Percentiles rank a stretch among this genome's conserved stretches.
Conservation (phyloP, 1,140 invertebrate species). For the Plectrocnemia conspersa region DNA sequence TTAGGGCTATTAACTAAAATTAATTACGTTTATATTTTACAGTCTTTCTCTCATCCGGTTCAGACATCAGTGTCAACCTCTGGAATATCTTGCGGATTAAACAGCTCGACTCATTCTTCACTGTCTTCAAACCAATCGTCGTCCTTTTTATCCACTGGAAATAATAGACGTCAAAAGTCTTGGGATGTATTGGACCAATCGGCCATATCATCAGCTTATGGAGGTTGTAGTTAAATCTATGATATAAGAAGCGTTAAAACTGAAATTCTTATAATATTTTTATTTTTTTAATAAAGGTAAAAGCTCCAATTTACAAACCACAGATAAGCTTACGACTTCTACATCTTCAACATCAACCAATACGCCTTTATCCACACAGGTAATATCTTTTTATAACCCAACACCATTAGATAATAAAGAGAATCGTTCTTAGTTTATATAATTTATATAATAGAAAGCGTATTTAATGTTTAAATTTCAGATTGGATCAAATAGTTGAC, state of each 20-base stretch:
- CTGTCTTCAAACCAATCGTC: conserved; percentile 25
- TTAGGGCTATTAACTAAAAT: neutral
- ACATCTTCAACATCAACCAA: no score
- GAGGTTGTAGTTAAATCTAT: conserved; percentile 32
- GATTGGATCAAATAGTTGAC: no score
- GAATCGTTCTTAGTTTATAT: no score
- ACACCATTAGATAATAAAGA: no score
- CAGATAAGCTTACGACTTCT: no score
- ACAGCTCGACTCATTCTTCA: conserved; percentile 14
- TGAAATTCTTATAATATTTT: neutral
- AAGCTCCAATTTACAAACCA: conserved; percentile 2
- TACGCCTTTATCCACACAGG: no score
- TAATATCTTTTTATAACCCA: no score
- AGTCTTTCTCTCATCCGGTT: conserved; percentile 29
- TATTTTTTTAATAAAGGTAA: neutral
- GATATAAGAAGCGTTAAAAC: neutral
- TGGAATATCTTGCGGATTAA: conserved; percentile 26
- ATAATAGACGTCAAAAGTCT: conserved; percentile 80
- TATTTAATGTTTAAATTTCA: no score
- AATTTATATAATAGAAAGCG: no score
- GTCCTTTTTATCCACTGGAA: conserved; percentile 34
- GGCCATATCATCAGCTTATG: conserved; percentile 63
- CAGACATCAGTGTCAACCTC: conserved; percentile 27
- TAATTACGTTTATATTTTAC: neutral
- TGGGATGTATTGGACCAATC: conserved; percentile 86